Evolutionary conservation across 1,140 invertebrate genomes (phyloP).

Genomic region (Cotesia vestalis): DNA sequence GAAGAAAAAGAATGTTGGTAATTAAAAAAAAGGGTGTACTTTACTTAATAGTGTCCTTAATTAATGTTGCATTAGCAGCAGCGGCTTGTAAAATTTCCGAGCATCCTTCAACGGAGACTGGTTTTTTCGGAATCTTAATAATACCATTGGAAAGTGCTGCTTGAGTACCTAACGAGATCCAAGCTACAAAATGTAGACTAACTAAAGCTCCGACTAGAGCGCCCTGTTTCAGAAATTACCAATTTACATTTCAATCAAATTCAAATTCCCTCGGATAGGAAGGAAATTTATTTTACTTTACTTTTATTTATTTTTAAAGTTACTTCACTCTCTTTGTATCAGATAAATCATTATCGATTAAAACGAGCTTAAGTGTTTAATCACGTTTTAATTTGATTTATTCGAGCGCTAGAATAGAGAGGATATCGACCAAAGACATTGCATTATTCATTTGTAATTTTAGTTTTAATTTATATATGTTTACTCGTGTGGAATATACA

Average conservation of each 20-base stretch:
- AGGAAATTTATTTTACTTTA: slow-evolving; percentile 6
- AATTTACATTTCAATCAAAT: slow-evolving; percentile 33
- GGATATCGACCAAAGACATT: too few species aligned
- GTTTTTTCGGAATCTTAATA: slow-evolving; percentile 69
- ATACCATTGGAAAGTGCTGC: slow-evolving; percentile 73
- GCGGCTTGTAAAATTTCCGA: slow-evolving; percentile 50
- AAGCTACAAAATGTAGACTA: slow-evolving; percentile 77
- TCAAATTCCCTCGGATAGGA: neutral
- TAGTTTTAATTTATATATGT: slow-evolving; percentile 4
- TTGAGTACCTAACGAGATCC: slow-evolving; percentile 88
- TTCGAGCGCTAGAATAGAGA: too few species aligned
- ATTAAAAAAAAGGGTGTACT: slow-evolving; percentile 20
- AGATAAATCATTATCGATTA: slow-evolving; percentile 1
- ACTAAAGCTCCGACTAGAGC: slow-evolving; percentile 77
- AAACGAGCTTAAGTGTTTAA: neutral
- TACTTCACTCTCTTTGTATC: too few species aligned
- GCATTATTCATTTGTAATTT: neutral
- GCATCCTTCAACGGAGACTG: slow-evolving; percentile 72
- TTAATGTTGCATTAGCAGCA: slow-evolving; percentile 45
- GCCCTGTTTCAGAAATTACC: slow-evolving; percentile 68
- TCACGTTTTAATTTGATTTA: too few species aligned
- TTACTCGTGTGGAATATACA: slow-evolving; percentile 30
- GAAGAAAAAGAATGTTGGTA: slow-evolving; percentile 3
- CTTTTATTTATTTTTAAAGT: neutral
- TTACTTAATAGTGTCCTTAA: slow-evolving; percentile 49